These are phyloP conservation scores for Plectropomus leopardus DNA, from an alignment of 2,113 vertebrate species.

Conservation along the genomic window DNA sequence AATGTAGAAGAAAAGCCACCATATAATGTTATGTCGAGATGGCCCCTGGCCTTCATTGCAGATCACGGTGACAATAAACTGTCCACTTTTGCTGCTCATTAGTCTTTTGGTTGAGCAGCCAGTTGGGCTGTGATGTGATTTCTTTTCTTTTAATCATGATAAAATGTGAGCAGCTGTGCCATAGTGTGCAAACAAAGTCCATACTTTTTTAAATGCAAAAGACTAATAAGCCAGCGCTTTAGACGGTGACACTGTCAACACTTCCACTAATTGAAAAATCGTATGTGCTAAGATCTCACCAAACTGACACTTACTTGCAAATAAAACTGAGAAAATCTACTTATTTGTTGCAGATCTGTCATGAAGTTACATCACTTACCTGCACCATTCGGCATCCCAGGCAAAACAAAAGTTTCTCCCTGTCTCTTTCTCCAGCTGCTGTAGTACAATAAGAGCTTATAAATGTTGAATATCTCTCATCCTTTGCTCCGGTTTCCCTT, in stretches of 20 bases:
- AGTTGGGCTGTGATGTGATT: background rate
- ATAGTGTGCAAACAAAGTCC: background rate
- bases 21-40: background rate
- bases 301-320: background rate
- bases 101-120: too few relatives aligned
- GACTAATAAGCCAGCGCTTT: background rate
- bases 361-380: conserved; percentile 2
- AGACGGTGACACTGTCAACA: background rate
- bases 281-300: background rate
- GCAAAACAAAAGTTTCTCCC: conserved; percentile 16
- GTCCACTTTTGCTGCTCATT: too few relatives aligned
- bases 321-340: background rate
- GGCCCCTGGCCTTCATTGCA: background rate
- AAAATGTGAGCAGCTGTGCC: background rate
- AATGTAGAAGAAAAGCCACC: background rate
- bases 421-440: conserved; percentile 33
- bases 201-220: background rate
- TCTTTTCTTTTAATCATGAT: conserved; percentile 27
- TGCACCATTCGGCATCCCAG: conserved; percentile 19
- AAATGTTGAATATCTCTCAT: conserved; percentile 47
- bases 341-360: background rate
- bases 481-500: conserved; percentile 20
- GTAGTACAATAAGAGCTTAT: conserved; percentile 44
- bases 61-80: too few relatives aligned
- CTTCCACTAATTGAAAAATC: background rate